phyloP scores from a whole-genome alignment of 2,888 invertebrate genomes.

The Drosophila pseudotalamancana region DNA sequence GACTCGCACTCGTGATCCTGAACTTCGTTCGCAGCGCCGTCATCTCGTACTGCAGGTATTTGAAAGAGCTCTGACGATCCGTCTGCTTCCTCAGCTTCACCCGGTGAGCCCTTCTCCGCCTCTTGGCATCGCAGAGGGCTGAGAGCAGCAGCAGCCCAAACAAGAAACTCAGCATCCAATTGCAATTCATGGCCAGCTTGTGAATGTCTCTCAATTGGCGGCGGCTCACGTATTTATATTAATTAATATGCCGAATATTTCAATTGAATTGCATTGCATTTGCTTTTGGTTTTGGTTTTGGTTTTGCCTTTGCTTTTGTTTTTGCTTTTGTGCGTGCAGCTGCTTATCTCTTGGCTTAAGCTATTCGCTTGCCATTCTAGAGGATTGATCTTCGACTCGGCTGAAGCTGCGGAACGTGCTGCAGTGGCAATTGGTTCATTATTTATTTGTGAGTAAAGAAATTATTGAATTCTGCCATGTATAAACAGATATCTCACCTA shows the following conservation, averaged over 20 bases:
- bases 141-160: constrained; percentile 13
- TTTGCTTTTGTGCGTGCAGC: constrained; percentile 1
- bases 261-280: too few species aligned
- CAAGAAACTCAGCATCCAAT: constrained; percentile 14
- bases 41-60: constrained; percentile 23
- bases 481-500: too few species aligned
- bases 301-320: too few species aligned
- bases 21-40: constrained; percentile 1
- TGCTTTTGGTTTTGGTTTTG: too few species aligned
- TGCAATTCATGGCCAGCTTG: constrained; percentile 30
- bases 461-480: not conserved
- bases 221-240: constrained; percentile 31
- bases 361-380: not conserved
- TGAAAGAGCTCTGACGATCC: constrained; percentile 8
- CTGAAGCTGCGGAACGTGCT: constrained; percentile 22
- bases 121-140: constrained; percentile 9
- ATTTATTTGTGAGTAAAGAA: not conserved
- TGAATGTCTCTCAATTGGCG: not conserved
- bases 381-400: constrained; percentile 1
- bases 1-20: too few species aligned
- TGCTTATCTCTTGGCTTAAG: constrained; percentile 21
- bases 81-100: constrained; percentile 13
- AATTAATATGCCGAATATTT: not conserved
- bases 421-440: not conserved
- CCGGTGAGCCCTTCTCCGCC: not conserved